phyloP scores from a whole-genome alignment of 2,113 vertebrate genomes.

The Halcyon malimbica region DNA sequence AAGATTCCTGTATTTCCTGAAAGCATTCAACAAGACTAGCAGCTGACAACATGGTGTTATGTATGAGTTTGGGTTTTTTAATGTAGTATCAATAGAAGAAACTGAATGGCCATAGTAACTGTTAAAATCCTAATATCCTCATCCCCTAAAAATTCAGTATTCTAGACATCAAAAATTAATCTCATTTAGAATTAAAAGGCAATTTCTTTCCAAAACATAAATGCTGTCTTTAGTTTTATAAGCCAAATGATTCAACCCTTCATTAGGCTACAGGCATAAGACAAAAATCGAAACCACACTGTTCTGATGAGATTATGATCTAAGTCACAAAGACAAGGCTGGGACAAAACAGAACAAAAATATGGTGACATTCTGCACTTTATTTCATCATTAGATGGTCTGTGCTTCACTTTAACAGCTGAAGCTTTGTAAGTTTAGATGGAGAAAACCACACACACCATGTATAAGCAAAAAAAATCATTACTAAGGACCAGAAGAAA shows the following conservation, averaged over 20 bases:
- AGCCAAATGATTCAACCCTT: background rate
- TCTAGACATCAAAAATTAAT: background rate
- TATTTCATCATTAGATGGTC: background rate
- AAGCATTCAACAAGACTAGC: background rate
- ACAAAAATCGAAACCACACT: fast-evolving
- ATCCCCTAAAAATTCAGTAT: background rate
- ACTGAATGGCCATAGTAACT: background rate
- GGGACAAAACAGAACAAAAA: background rate
- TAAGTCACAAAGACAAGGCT: background rate
- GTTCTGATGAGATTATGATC: background rate
- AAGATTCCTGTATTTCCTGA: background rate
- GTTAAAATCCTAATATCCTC: background rate
- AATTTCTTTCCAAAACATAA: background rate
- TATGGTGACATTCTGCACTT: background rate
- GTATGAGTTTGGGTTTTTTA: fast-evolving
- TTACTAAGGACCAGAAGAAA: background rate
- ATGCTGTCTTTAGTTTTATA: background rate
- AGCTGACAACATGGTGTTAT: background rate
- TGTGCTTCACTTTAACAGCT: background rate
- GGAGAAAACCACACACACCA: background rate
- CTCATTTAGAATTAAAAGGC: background rate
- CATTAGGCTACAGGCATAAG: background rate
- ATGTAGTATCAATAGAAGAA: background rate
- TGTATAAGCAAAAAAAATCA: background rate
- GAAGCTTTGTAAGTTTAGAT: background rate